phyloP scores from a whole-genome alignment of 2,888 invertebrate species.

The Pterostichus niger region DNA sequence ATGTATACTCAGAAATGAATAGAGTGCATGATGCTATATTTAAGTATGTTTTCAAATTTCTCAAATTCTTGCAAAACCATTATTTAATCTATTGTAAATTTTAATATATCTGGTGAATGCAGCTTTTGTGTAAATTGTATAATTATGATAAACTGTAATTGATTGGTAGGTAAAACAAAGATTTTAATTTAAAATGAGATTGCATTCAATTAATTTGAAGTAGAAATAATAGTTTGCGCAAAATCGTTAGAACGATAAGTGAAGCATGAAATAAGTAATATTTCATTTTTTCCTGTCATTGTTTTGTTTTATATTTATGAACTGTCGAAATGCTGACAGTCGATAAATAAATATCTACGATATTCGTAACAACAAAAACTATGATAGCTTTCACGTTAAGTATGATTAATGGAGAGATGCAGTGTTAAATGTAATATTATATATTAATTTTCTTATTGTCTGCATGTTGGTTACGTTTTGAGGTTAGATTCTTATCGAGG shows the following conservation, averaged over 20 bases:
- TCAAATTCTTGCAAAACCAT: too few species aligned
- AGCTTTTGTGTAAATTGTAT: neutral
- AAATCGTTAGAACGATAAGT: slow-evolving; percentile 18
- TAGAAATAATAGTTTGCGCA: slow-evolving; percentile 10
- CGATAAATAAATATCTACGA: slow-evolving; percentile 44
- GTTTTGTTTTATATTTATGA: slow-evolving; percentile 55
- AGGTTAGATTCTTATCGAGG: slow-evolving; percentile 17
- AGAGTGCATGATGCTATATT: too few species aligned
- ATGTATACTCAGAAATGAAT: too few species aligned
- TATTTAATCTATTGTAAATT: too few species aligned
- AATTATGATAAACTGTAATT: neutral
- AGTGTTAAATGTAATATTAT: slow-evolving; percentile 50
- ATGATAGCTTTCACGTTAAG: slow-evolving; percentile 43
- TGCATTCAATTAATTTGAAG: too few species aligned
- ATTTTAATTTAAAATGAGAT: too few species aligned
- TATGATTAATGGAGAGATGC: slow-evolving; percentile 33
- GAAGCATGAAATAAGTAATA: slow-evolving; percentile 42
- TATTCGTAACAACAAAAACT: slow-evolving; percentile 28
- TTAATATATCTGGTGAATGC: too few species aligned
- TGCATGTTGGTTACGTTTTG: slow-evolving; percentile 10
- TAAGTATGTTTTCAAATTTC: too few species aligned
- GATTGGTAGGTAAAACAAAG: neutral
- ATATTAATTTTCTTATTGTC: slow-evolving; percentile 29
- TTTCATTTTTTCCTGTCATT: slow-evolving; percentile 49
- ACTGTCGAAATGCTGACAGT: slow-evolving; percentile 54